phyloP scores from a whole-genome alignment of 2,797 vertebrate species.

The Oryzias sinensis region DNA sequence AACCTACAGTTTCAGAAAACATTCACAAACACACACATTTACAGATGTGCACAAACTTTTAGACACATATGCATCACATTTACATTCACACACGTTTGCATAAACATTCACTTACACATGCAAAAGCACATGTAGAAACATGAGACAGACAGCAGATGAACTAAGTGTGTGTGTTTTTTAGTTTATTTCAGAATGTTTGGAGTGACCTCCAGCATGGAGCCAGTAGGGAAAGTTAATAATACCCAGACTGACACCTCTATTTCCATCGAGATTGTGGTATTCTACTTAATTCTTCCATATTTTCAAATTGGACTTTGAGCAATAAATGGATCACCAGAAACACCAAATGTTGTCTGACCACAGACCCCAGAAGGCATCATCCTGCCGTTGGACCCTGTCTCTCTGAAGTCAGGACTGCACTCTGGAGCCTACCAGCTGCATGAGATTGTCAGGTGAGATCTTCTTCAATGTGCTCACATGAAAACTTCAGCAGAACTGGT shows the following conservation, averaged over 20 bases:
- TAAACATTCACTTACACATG: too few species aligned
- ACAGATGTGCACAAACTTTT: too few species aligned
- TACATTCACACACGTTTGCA: too few species aligned
- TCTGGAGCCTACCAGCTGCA: conserved; percentile 45
- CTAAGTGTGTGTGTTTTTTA: conserved; percentile 10
- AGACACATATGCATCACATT: too few species aligned
- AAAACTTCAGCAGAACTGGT: too few species aligned
- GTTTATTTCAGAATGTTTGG: conserved; percentile 69
- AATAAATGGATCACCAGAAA: not conserved
- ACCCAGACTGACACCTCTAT: conserved; percentile 22
- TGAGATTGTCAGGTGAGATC: conserved; percentile 59
- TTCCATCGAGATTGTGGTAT: conserved; percentile 63
- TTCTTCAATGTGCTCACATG: not conserved
- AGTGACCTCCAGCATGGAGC: conserved; percentile 55
- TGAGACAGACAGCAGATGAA: too few species aligned
- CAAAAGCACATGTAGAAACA: too few species aligned
- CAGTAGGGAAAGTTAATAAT: conserved; percentile 20
- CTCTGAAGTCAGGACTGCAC: conserved; percentile 46
- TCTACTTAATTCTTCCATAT: conserved; percentile 6
- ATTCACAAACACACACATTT: too few species aligned
- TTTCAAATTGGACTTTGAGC: not conserved
- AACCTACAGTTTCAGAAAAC: too few species aligned
- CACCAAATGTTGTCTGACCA: not conserved
- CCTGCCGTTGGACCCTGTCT: conserved; percentile 26
- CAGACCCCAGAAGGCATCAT: conserved; percentile 66